phyloP scores from a whole-genome alignment of 2,797 vertebrate genomes.

The Lepus oiostolus region DNA sequence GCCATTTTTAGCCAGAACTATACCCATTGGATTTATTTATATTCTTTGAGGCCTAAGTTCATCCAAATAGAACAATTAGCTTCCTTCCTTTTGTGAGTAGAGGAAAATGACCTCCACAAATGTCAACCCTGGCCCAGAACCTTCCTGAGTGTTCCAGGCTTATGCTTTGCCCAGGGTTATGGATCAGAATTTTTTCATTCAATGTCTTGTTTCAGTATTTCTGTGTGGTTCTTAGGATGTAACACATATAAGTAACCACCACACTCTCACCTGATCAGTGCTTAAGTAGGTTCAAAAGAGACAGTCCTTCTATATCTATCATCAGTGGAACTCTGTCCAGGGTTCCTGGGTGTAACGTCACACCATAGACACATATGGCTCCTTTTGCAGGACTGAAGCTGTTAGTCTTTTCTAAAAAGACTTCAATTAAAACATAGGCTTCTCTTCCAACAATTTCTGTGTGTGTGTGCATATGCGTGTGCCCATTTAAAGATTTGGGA shows the following conservation, averaged over 20 bases:
- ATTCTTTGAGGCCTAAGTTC: not conserved
- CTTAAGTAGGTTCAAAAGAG: not conserved
- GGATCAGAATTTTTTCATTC: not conserved
- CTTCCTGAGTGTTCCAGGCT: too few species aligned
- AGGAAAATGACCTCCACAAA: fast-evolving
- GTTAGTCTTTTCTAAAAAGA: not conserved
- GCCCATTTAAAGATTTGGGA: not conserved
- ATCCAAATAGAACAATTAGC: not conserved
- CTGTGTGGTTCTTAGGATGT: not conserved
- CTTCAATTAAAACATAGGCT: not conserved
- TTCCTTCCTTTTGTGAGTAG: not conserved
- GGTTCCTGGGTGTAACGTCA: not conserved
- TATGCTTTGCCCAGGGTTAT: not conserved
- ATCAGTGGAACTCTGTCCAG: not conserved
- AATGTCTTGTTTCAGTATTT: not conserved
- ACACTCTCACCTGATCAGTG: not conserved
- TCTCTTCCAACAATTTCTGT: not conserved
- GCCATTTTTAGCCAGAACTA: not conserved
- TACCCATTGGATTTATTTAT: not conserved
- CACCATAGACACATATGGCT: not conserved
- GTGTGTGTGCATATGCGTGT: not conserved
- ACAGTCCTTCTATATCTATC: not conserved
- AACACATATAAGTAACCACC: not conserved
- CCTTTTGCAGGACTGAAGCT: not conserved
- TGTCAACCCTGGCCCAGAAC: not conserved